Evolutionary conservation across 2,797 vertebrate genomes (phyloP), one percentile per base, ranked within the genome.

Genomic region (Chrosomus eos): DNA sequence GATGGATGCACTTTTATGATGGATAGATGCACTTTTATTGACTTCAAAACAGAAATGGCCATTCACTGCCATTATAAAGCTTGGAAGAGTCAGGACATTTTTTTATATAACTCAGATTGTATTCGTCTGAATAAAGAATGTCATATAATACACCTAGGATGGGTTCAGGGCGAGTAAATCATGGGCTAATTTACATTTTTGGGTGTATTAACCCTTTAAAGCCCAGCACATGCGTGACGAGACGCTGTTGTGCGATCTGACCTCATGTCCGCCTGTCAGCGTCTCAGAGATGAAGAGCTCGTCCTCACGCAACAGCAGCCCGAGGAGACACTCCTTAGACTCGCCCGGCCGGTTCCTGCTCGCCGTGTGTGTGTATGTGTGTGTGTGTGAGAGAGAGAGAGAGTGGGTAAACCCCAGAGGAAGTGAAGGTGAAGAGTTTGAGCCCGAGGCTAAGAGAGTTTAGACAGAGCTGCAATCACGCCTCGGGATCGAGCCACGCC

Each of bases 391-490:
- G 3, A 3, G 3, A 3, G 40, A 11, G 40, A 3, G 43, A 13
- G 43, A 13, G 13, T 43, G 43, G 1, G 10, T 45, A 14, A 45
- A 45, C 43, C 43, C 43, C 13, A 45, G 92, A 92, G 95, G 95
- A 96, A 95, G 92, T 90, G 82, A 88, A 94, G 92, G 94, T 94
- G 94, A 90, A 92, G 86, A 94, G 93, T 91, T 84, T 85, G 75
- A 92, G 79, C 95, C 93, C 82, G 38, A 45, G 94, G 95, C 92
- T 89, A 92, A 86, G 91, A 92, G 92, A 96, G 95, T 95, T 96
- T 96, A 96, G 94, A 96, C 92, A 95, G 92, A 53, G 88, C 88
- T 88, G 81, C 45, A 4, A 82, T 82, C 70, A 62, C 14, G 45
- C 78, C 81, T 91, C 89, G 89, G 87, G 93, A 93, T 58, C 8